Percentiles rank a stretch among this genome's conserved stretches.
phyloP scores from a whole-genome alignment of 2,888 invertebrate species.

The Pemphredon lugubris region DNA sequence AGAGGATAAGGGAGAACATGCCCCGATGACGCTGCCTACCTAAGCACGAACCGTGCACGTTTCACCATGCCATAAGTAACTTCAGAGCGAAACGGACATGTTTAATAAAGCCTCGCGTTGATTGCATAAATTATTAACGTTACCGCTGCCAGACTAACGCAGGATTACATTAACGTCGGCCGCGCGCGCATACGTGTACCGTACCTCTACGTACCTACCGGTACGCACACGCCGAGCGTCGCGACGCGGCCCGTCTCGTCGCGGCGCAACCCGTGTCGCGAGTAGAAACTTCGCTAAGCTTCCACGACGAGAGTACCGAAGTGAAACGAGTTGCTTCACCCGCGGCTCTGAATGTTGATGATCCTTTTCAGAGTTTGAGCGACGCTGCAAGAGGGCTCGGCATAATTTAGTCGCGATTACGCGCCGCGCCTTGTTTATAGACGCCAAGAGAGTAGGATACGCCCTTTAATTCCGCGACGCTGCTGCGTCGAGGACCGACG shows the following conservation, averaged over 20 bases:
- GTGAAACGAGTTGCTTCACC: slow-evolving; percentile 37
- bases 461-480: slow-evolving; percentile 10
- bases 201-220: too few relatives aligned
- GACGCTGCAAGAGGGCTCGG: slow-evolving; percentile 24
- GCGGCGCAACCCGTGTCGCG: slow-evolving; percentile 8
- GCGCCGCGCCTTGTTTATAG: slow-evolving; percentile 27
- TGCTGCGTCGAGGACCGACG: background rate
- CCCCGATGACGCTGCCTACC: slow-evolving; percentile 18
- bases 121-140: slow-evolving; percentile 64
- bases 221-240: background rate
- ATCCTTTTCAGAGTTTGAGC: slow-evolving; percentile 48
- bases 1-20: too few relatives aligned
- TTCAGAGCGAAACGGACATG: slow-evolving; percentile 42
- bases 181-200: too few relatives aligned
- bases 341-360: slow-evolving; percentile 39
- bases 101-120: slow-evolving; percentile 55
- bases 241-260: background rate
- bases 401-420: slow-evolving; percentile 43
- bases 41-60: slow-evolving; percentile 24
- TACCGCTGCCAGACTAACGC: slow-evolving; percentile 19
- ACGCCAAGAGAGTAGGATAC: slow-evolving; percentile 2
- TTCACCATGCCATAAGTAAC: slow-evolving; percentile 39
- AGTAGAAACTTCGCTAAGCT: slow-evolving; percentile 23
- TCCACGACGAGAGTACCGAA: background rate
- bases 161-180: background rate